These are phyloP conservation scores for Ceratitis capitata DNA, from an alignment of 1,140 invertebrate species.

Conservation along the genomic window DNA sequence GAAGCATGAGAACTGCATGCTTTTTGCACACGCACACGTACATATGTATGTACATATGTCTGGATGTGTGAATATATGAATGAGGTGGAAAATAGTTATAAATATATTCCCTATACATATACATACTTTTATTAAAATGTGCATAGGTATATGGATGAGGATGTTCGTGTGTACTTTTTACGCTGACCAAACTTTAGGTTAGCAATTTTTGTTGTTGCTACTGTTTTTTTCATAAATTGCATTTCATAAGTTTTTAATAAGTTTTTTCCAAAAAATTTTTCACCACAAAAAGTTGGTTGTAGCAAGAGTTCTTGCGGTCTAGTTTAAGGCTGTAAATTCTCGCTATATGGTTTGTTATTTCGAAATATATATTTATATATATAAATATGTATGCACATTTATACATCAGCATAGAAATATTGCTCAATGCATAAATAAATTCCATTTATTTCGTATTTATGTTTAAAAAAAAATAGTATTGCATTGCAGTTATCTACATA, in stretches of 20 bases:
- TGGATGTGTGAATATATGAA: too few relatives aligned
- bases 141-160: too few relatives aligned
- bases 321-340: not conserved
- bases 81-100: too few relatives aligned
- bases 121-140: too few relatives aligned
- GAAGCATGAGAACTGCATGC: not conserved
- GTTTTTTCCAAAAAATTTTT: not conserved
- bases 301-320: not conserved
- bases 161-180: too few relatives aligned
- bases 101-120: too few relatives aligned
- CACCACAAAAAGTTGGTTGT: not conserved
- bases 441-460: not conserved
- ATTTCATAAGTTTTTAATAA: constrained; percentile 15
- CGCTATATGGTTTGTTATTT: not conserved
- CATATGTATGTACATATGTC: not conserved
- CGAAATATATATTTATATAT: not conserved
- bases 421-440: not conserved
- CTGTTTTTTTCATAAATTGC: not conserved
- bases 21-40: not conserved
- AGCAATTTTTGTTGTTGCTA: constrained; percentile 16
- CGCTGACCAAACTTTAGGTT: not conserved
- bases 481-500: not conserved
- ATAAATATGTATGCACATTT: not conserved
- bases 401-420: not conserved
- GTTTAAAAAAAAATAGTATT: not conserved